Conservation (phyloP, 1,140 invertebrate genomes). For the Trichonephila clavipes region DNA sequence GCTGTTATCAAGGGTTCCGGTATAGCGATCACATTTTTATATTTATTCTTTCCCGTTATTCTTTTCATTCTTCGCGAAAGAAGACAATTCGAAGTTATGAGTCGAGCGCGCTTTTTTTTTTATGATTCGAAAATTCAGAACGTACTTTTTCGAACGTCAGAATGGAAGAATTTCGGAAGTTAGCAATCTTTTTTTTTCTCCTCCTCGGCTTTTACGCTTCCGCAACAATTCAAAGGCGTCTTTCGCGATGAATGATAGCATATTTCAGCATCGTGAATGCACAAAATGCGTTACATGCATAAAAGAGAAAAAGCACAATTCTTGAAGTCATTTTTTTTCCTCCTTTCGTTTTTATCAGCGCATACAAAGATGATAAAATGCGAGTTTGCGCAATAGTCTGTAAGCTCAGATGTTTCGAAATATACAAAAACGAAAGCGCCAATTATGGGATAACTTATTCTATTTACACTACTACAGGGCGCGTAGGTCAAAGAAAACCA, state of each 20-base stretch:
- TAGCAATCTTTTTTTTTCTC: neutral
- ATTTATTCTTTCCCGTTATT: slow-evolving; percentile 26
- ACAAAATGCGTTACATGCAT: neutral
- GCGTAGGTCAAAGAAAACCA: too few relatives aligned
- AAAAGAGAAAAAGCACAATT: neutral
- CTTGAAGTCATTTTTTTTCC: neutral
- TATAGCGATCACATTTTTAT: slow-evolving; percentile 49
- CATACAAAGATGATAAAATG: neutral
- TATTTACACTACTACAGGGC: too few relatives aligned
- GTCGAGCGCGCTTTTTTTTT: slow-evolving; percentile 8
- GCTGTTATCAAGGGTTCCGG: slow-evolving; percentile 56
- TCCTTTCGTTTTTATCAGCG: neutral
- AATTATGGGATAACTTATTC: neutral
- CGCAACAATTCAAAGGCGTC: slow-evolving; percentile 16
- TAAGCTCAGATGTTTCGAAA: slow-evolving; percentile 2
- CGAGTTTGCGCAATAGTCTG: neutral
- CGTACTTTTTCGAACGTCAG: neutral
- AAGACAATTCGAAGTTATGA: slow-evolving; percentile 34
- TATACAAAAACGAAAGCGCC: neutral
- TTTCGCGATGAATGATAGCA: neutral
- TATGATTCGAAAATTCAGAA: slow-evolving; percentile 12
- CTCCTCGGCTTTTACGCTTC: neutral
- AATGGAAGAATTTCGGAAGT: slow-evolving; percentile 28
- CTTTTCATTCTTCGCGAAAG: neutral
- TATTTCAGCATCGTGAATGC: neutral